A percentile compares a stretch with the other conserved stretches of the same genome.
These are phyloP conservation scores for Gopherus flavomarginatus DNA, from an alignment of 2,113 vertebrate genomes.

Conservation along the genomic window DNA sequence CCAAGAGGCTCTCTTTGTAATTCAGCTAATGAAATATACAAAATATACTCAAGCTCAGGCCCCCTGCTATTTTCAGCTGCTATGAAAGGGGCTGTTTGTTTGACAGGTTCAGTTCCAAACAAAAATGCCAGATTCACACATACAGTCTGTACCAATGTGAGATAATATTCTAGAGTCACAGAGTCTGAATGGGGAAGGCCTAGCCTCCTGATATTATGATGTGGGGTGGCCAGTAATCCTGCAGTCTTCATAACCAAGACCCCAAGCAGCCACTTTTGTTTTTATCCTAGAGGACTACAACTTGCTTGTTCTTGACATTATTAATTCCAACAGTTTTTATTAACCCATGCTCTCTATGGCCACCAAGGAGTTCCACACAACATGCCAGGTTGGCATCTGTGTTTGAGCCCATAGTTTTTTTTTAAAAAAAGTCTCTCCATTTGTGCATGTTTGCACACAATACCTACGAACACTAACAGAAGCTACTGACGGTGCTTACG, in stretches of 20 bases:
- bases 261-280: accelerated
- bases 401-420: neutral
- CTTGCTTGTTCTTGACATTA: neutral
- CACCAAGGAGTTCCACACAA: neutral
- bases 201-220: accelerated
- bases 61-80: neutral
- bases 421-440: neutral
- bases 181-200: neutral
- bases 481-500: neutral
- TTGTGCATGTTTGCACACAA: neutral
- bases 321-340: neutral
- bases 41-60: neutral
- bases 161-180: neutral
- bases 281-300: neutral
- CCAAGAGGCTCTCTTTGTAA: neutral
- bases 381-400: neutral
- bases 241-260: neutral
- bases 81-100: neutral
- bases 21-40: neutral
- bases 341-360: neutral
- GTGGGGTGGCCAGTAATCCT: neutral
- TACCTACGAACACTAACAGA: neutral
- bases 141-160: neutral
- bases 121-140: neutral
- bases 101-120: neutral